Evolutionary conservation across 1,140 invertebrate genomes (phyloP), one percentile per base, ranked within the genome.

Genomic region (Diorhabda sublineata): DNA sequence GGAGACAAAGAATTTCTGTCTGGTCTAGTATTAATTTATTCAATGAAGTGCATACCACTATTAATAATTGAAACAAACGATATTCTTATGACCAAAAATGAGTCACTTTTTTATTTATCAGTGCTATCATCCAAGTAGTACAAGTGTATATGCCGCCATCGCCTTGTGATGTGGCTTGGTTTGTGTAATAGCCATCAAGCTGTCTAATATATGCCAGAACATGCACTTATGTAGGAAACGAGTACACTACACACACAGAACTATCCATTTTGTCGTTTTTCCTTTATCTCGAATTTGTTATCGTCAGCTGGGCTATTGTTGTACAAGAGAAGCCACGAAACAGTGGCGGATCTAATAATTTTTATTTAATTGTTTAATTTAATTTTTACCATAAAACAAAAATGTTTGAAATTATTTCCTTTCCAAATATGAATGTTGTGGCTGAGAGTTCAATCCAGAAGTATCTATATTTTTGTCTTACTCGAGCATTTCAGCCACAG

Each of bases 151-250:
- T 52, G 47, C 47, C 47, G 47, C 47, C n/a, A n/a, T n/a, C 6
- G 47, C n/a, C n/a, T 6, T 52, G 47, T 52, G 47, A 52, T 8
- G 47, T 52, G 47, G 47, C 47, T 6, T 52, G 47, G 47, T 52
- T 26, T 26, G 2, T 52, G 47, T 65, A 57, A 65, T 65, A 43
- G 52, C 9, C 42, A 57, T 65, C 64, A 65, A 65, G 44, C 47
- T 65, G 64, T 65, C 64, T 70, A 70, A 70, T 70, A 67, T 70
- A 70, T 70, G 69, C 64, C 64, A 66, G 69, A 70, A 66, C 69
- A 70, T 70, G 64, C 61, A 70, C 69, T 63, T 62, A 70, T 61
- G 56, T 62, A 44, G 66, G 57, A 66, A 41, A 43, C 66, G 41
- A 58, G 61, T 61, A 44, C 57, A 47, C 66, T 26, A 52, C 56